Conservation (phyloP, 1,140 invertebrate genomes). For the Idris sp. region DNA sequence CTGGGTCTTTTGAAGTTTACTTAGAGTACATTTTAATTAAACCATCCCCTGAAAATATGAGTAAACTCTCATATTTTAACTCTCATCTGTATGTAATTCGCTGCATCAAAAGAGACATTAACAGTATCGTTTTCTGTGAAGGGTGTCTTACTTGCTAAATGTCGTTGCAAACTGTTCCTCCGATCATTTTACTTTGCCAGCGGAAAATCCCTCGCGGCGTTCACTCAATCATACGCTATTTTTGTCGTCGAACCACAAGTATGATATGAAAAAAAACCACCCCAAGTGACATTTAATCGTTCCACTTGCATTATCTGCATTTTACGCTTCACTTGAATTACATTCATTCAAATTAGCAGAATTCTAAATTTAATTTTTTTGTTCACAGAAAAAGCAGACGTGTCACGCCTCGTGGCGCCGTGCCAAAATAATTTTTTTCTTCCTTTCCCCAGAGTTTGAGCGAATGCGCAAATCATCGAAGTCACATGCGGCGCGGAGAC, state of each 20-base stretch:
- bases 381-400: too few relatives aligned
- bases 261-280: constrained; percentile 67
- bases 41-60: too few relatives aligned
- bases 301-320: constrained; percentile 63
- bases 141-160: constrained; percentile 65
- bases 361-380: too few relatives aligned
- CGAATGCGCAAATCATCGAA: constrained; percentile 49
- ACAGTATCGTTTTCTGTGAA: constrained; percentile 54
- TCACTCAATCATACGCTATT: constrained; percentile 77
- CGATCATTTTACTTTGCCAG: constrained; percentile 61
- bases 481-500: constrained; percentile 25
- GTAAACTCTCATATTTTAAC: too few relatives aligned
- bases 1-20: too few relatives aligned
- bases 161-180: constrained; percentile 65
- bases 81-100: constrained; percentile 38
- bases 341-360: too few relatives aligned
- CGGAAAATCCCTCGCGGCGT: constrained; percentile 76
- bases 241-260: constrained; percentile 65
- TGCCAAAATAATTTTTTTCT: constrained; percentile 50
- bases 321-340: neutral
- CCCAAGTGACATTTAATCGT: constrained; percentile 67
- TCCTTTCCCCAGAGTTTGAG: constrained; percentile 10
- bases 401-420: too few relatives aligned
- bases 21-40: too few relatives aligned
- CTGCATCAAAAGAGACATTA: constrained; percentile 33